A percentile compares a stretch with the other conserved stretches of the same genome.
phyloP scores from a whole-genome alignment of 1,140 invertebrate genomes.

The Eupristina koningsbergeri region DNA sequence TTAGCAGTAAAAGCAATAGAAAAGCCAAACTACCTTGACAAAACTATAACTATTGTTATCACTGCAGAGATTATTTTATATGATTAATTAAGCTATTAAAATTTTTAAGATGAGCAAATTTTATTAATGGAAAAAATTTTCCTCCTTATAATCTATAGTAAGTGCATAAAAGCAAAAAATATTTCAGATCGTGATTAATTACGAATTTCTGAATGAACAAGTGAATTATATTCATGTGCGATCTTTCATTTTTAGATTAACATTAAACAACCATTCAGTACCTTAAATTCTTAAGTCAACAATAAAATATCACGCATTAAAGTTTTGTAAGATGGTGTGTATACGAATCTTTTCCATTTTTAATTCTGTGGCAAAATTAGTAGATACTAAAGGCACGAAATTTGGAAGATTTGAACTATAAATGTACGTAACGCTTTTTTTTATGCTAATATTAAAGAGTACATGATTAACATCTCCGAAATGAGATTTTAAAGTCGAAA shows the following conservation, averaged over 20 bases:
- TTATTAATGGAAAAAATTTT: neutral
- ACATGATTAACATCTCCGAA: constrained; percentile 8
- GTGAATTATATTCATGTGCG: neutral
- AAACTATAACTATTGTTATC: constrained; percentile 22
- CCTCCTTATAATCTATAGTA: constrained; percentile 17
- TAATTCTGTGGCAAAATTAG: constrained; percentile 48
- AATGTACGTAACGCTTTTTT: constrained; percentile 28
- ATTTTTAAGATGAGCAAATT: constrained; percentile 9
- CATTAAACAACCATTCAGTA: constrained; percentile 26
- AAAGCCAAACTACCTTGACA: constrained; percentile 35
- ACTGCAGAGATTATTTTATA: neutral
- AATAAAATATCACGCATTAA: constrained; percentile 18
- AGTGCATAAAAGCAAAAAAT: constrained; percentile 37
- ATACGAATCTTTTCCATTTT: constrained; percentile 22
- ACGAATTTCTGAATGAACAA: neutral
- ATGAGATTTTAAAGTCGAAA: constrained; percentile 31
- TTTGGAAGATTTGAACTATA: constrained; percentile 57
- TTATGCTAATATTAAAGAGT: constrained; percentile 19
- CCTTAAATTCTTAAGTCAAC: constrained; percentile 41
- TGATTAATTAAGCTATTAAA: neutral
- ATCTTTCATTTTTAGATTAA: constrained; percentile 27
- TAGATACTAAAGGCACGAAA: constrained; percentile 61
- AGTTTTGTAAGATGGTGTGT: constrained; percentile 7
- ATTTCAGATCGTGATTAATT: neutral
- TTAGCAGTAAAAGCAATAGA: constrained; percentile 37